Conservation (phyloP, 2,888 invertebrate species). For the Harpalus rubripes region DNA sequence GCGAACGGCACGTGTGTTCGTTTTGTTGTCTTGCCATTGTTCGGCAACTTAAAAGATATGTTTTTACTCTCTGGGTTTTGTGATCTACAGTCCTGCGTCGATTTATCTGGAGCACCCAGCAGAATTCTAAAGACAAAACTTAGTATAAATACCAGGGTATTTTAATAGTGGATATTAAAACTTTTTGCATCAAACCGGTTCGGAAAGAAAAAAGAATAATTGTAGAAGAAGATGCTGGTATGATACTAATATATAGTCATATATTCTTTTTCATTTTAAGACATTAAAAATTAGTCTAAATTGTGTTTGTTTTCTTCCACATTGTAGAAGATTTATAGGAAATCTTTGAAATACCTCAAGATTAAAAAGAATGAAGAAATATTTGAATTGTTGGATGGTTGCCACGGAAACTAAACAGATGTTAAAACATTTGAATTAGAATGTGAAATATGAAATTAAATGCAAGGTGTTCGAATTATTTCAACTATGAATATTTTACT, state of each 20-base stretch:
- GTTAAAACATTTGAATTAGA: neutral
- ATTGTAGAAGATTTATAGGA: conserved; percentile 3
- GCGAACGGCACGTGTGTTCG: neutral
- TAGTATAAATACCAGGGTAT: conserved; percentile 32
- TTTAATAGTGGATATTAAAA: conserved; percentile 44
- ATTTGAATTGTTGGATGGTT: neutral
- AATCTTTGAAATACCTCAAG: neutral
- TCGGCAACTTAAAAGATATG: neutral
- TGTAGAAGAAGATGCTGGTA: neutral
- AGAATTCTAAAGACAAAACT: neutral
- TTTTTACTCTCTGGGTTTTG: neutral
- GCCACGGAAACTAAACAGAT: neutral
- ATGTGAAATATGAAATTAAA: conserved; percentile 7
- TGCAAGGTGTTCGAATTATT: neutral
- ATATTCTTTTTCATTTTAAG: neutral
- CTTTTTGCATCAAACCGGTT: conserved; percentile 9
- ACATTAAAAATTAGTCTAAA: neutral
- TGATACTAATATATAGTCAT: no score
- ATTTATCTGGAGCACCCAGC: conserved; percentile 6
- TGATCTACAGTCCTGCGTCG: conserved; percentile 33
- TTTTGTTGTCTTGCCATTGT: neutral
- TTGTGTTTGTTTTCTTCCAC: neutral
- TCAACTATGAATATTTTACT: neutral
- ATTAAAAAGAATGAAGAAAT: conserved; percentile 5
- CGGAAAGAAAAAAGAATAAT: conserved; percentile 12